phyloP scores from a whole-genome alignment of 92 coral and sea anemone genomes.

The Actinostola sp. region DNA sequence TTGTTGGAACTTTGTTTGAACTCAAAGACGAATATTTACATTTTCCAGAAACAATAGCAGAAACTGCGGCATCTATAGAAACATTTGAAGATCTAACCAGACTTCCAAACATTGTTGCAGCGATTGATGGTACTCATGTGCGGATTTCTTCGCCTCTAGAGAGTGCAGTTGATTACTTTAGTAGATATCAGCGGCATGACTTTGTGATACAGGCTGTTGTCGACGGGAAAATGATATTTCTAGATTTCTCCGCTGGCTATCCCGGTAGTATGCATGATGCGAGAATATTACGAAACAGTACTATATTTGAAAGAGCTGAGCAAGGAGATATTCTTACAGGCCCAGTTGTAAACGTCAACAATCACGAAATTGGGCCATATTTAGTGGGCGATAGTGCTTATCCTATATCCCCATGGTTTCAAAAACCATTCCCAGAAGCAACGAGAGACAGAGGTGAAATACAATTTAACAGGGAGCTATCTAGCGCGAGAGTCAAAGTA shows the following conservation, averaged over 20 bases:
- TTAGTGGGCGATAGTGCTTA: conserved; percentile 52
- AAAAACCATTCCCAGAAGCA: too few relatives aligned
- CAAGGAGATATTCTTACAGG: conserved; percentile 39
- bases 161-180: conserved; percentile 48
- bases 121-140: conserved; percentile 48
- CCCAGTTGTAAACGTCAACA: conserved; percentile 10
- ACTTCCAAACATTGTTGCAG: conserved; percentile 41
- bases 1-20: conserved; percentile 40
- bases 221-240: conserved; percentile 25
- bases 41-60: conserved; percentile 47
- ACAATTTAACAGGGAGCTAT: conserved; percentile 25
- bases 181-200: conserved; percentile 51
- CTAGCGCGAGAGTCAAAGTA: conserved; percentile 36
- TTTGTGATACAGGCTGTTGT: conserved; percentile 31
- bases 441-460: conserved; percentile 35
- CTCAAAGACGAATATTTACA: conserved; percentile 34
- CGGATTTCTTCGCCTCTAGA: conserved; percentile 30
- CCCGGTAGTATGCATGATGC: conserved; percentile 47
- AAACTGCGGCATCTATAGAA: conserved; percentile 35
- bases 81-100: conserved; percentile 37
- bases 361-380: conserved; percentile 27
- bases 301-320: conserved; percentile 38
- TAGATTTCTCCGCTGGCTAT: conserved; percentile 38
- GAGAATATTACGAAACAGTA: conserved; percentile 34
- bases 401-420: conserved; percentile 46